Percentiles rank a stretch among this genome's conserved stretches.
These are phyloP conservation scores for Nycteola revayana DNA, from an alignment of 2,888 invertebrate species.

Conservation along the genomic window DNA sequence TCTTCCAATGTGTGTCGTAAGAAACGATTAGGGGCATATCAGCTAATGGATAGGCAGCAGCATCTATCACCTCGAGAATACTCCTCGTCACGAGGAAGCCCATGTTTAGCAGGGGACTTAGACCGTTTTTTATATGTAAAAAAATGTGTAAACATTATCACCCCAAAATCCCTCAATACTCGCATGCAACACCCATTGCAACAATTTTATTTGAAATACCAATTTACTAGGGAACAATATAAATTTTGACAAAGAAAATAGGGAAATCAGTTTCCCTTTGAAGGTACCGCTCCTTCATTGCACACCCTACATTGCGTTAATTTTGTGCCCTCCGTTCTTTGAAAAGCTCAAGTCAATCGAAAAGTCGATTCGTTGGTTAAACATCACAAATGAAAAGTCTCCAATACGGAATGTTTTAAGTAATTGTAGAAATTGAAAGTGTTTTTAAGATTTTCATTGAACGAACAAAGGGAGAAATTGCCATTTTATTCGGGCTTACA, in stretches of 20 bases:
- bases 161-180: background rate
- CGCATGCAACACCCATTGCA: background rate
- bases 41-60: no score
- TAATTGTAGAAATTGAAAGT: constrained; percentile 76
- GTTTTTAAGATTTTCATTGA: constrained; percentile 63
- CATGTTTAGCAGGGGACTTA: no score
- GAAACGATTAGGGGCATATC: no score
- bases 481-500: constrained; percentile 37
- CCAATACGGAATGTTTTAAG: constrained; percentile 72
- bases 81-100: no score
- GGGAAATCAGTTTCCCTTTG: constrained; percentile 71
- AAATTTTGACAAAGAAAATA: constrained; percentile 65
- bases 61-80: no score
- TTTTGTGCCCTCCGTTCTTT: constrained; percentile 69
- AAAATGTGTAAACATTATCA: no score
- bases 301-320: constrained; percentile 75
- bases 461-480: constrained; percentile 52
- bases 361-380: constrained; percentile 79
- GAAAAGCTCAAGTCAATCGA: constrained; percentile 78
- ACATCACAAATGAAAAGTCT: constrained; percentile 79
- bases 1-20: no score
- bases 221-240: constrained; percentile 30
- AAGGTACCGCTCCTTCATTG: constrained; percentile 65
- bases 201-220: constrained; percentile 16
- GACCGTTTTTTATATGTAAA: no score